phyloP scores from a whole-genome alignment of 2,888 invertebrate species.

The Oxyscelio sp. region DNA sequence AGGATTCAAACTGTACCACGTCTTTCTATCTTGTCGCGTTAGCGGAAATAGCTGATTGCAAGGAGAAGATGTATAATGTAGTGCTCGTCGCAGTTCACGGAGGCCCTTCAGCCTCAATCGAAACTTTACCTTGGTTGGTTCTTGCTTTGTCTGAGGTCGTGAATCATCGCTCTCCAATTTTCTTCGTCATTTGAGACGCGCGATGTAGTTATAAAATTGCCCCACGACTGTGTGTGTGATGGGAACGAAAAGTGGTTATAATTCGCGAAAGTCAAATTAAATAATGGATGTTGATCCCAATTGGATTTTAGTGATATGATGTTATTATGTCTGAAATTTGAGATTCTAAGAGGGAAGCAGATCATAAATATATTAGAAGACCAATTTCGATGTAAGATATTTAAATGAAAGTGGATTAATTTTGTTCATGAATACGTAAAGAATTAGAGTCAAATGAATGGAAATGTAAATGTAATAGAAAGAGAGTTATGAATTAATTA shows the following conservation, averaged over 20 bases:
- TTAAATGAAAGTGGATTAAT: too few species aligned
- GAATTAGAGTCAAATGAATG: too few species aligned
- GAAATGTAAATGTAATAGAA: too few species aligned
- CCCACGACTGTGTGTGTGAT: constrained; percentile 12
- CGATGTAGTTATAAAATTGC: constrained; percentile 30
- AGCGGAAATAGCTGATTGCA: constrained; percentile 43
- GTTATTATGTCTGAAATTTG: background rate
- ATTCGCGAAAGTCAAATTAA: constrained; percentile 43
- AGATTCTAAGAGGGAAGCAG: too few species aligned
- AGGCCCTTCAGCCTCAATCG: constrained; percentile 32
- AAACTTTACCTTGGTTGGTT: constrained; percentile 2
- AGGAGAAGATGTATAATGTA: constrained; percentile 50
- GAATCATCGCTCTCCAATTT: constrained; percentile 49
- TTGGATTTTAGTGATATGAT: background rate
- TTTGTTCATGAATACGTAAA: too few species aligned
- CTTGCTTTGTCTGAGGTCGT: constrained; percentile 17
- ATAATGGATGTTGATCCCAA: background rate
- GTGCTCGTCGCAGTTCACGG: constrained; percentile 13
- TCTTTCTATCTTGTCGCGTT: constrained; percentile 15
- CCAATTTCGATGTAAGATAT: too few species aligned
- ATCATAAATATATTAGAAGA: too few species aligned
- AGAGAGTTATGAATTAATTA: too few species aligned
- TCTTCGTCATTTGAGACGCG: constrained; percentile 43
- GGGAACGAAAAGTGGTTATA: constrained; percentile 23
- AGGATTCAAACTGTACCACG: constrained; percentile 1